Evolutionary conservation across 2,113 vertebrate genomes (phyloP), one percentile per base, ranked within the genome.

Genomic region (Menidia beryllina): DNA sequence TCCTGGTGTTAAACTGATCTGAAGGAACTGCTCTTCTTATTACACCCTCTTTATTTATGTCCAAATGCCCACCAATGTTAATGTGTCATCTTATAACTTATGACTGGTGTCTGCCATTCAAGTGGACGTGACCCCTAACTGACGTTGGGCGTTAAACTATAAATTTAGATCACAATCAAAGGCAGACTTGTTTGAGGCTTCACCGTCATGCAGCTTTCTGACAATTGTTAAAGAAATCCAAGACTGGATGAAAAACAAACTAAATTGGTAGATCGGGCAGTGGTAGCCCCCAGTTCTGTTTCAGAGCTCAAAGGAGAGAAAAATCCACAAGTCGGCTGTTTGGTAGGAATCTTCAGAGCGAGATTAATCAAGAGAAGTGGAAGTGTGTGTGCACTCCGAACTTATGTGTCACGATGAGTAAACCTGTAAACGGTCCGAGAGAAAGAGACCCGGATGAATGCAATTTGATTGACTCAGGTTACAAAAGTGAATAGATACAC

Each of bases 311-410:
- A 45, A 60, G 3, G 5, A 51, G 62, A 49, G 20, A 69, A 63
- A 47, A 57, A 55, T 66, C 49, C 25, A 39, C 25, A 47, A 10
- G 30, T 34, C 30, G 30, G 30, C 39, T 23, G 49, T 13, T 52
- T 67, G 52, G 49, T 20, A 17, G 72, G 51, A 71, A 60, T 66
- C 68, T 76, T 43, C 34, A 25, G 24, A 77, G 65, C 14, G 19
- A 38, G 50, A 79, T 41, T 54, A 24, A 76, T 78, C 59, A 63
- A 59, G 23, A 36, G 56, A 56, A 69, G 65, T 48, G 39, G 62
- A 55, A 63, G 56, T 39, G 52, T 52, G 57, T 20, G 57, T 52
- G 49, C 12, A 34, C 64, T 77, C 56, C 25, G 45, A 65, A 56
- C 49, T 27, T 64, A 26, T 65, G 60, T 60, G 49, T 67, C 41